Evolutionary conservation across 2,797 vertebrate genomes (phyloP).

Genomic region (Lycodopsis pacificus): DNA sequence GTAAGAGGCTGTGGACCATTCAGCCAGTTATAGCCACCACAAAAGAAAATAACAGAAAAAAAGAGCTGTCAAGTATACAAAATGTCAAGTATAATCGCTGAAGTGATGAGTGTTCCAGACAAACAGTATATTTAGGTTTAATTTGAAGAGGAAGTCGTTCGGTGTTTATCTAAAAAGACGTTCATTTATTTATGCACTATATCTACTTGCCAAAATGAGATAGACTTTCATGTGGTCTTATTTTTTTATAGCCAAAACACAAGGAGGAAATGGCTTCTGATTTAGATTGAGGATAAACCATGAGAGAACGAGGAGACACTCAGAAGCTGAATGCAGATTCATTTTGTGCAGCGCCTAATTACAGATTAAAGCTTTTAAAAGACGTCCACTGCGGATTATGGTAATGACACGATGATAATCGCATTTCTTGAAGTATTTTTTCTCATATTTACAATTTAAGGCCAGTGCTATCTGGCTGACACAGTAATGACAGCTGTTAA

Average conservation of each 20-base stretch:
- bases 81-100: constrained; percentile 75
- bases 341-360: constrained; percentile 59
- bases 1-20: constrained; percentile 71
- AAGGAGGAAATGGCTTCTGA: constrained; percentile 65
- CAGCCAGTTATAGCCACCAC: constrained; percentile 72
- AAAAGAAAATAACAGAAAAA: constrained; percentile 66
- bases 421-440: constrained; percentile 52
- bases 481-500: constrained; percentile 43
- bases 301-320: constrained; percentile 46
- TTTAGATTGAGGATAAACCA: constrained; percentile 67
- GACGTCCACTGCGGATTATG: constrained; percentile 52
- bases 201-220: constrained; percentile 92
- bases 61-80: constrained; percentile 70
- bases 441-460: constrained; percentile 46
- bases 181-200: constrained; percentile 86
- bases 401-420: constrained; percentile 59
- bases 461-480: constrained; percentile 43
- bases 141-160: constrained; percentile 72
- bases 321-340: constrained; percentile 69
- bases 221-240: constrained; percentile 85
- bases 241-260: constrained; percentile 86
- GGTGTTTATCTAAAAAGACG: constrained; percentile 75
- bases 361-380: constrained; percentile 58
- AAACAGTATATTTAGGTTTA: constrained; percentile 76
- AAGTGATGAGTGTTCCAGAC: constrained; percentile 81